phyloP scores from a whole-genome alignment of 2,888 invertebrate species.

The Pheosia gnoma region DNA sequence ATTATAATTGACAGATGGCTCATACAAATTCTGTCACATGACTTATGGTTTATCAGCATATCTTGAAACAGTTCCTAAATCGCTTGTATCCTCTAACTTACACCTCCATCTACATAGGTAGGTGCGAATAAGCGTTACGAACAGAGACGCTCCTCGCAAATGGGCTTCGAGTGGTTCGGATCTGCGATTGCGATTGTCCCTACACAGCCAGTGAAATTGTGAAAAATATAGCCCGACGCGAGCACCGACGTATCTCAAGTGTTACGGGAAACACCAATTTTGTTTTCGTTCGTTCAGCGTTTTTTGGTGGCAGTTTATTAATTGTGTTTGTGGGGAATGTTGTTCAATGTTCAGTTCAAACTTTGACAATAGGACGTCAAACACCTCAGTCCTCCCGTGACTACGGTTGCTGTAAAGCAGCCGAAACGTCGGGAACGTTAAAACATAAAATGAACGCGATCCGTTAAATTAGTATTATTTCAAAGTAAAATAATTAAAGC shows the following conservation, averaged over 20 bases:
- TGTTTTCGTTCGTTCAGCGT: background rate
- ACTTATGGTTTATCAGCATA: no score
- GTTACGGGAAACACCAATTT: slow-evolving; percentile 3
- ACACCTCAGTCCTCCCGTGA: no score
- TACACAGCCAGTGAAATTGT: slow-evolving; percentile 36
- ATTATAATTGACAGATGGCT: no score
- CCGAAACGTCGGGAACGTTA: no score
- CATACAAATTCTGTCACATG: no score
- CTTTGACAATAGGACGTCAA: no score
- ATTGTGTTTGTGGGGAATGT: background rate
- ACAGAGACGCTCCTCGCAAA: slow-evolving; percentile 49
- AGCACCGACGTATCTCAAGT: background rate
- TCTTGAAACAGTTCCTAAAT: background rate
- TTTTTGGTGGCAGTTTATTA: background rate
- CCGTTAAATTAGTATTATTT: no score
- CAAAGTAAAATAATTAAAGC: no score
- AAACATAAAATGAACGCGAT: no score
- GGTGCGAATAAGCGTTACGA: slow-evolving; percentile 50
- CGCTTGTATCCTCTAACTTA: slow-evolving; percentile 21
- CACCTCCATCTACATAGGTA: slow-evolving; percentile 37
- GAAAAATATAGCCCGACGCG: slow-evolving; percentile 12
- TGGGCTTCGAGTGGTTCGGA: slow-evolving; percentile 47
- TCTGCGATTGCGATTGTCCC: slow-evolving; percentile 48
- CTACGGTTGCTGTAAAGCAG: no score
- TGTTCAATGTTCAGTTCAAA: background rate